phyloP scores from a whole-genome alignment of 2,888 invertebrate genomes.

The Cryptocephalus moraei region DNA sequence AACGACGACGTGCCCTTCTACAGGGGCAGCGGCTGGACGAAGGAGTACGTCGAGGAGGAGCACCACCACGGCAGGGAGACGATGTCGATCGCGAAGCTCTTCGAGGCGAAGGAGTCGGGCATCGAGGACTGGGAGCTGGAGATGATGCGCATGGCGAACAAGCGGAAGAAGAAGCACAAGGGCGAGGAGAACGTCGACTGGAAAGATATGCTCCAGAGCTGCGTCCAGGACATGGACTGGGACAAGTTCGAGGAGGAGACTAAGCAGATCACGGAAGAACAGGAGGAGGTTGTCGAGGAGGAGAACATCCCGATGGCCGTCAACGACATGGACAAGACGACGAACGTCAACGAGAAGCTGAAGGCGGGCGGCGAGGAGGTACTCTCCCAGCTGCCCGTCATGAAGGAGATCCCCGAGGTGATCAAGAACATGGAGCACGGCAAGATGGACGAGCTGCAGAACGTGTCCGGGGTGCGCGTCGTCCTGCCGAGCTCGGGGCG shows the following conservation, averaged over 20 bases:
- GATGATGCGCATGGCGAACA: slow-evolving; percentile 34
- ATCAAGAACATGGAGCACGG: slow-evolving; percentile 51
- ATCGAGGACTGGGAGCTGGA: slow-evolving; percentile 35
- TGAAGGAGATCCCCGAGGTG: slow-evolving; percentile 52
- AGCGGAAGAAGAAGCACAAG: slow-evolving; percentile 31
- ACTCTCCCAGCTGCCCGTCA: slow-evolving; percentile 46
- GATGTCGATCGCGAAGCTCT: slow-evolving; percentile 54
- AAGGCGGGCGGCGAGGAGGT: slow-evolving; percentile 42
- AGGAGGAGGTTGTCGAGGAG: slow-evolving; percentile 31
- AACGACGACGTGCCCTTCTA: slow-evolving; percentile 25
- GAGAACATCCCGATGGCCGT: slow-evolving; percentile 40
- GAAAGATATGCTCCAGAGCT: slow-evolving; percentile 44
- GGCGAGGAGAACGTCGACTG: slow-evolving; percentile 30
- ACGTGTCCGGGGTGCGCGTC: slow-evolving; percentile 50
- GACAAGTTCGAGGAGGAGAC: slow-evolving; percentile 60
- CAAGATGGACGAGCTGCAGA: slow-evolving; percentile 47
- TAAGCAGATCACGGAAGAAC: slow-evolving; percentile 59
- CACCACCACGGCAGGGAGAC: slow-evolving; percentile 35
- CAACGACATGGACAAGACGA: slow-evolving; percentile 48
- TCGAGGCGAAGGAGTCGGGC: slow-evolving; percentile 34
- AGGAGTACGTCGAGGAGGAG: slow-evolving; percentile 39
- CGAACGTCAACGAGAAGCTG: slow-evolving; percentile 49
- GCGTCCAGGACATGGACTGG: slow-evolving; percentile 50
- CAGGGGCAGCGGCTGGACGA: slow-evolving; percentile 39
- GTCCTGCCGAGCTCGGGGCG: slow-evolving; percentile 44